Base-by-base conservation (phyloP, 2,888 invertebrate species). In the Xestoiulus laeticollis region DNA sequence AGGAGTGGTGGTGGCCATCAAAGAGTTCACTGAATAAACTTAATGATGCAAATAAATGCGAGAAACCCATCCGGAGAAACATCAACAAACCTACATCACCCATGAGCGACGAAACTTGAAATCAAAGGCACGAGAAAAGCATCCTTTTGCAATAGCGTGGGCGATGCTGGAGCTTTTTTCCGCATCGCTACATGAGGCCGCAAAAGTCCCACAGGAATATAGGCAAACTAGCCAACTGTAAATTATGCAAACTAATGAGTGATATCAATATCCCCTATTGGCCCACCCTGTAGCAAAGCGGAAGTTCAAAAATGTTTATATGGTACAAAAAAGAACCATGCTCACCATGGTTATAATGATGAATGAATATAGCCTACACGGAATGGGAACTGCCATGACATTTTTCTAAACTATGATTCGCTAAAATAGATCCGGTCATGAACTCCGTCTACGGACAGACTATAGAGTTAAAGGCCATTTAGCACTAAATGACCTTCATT, bases 11-110 rank as follows among this genome's bases (percentile, higher is more conserved):
- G 68, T 68, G n/a, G 68, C 68, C 26, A 68, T 68, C 68, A 26
- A 68, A 68, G 68, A n/a, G 68, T 68, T 68, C 68, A 68, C 68
- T 8, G 68, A 68, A 26, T 26, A 26, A 68, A 68, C 68, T 68
- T 68, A 68, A 68, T 68, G 68, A 68, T 68, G 68, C 68, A 68
- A 68, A 68, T 68, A 68, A 68, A 68, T 68, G 68, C 68, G 68
- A 68, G 22, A 10, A 68, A 68, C 53, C 33, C 33, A 38, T 38
- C 33, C 33, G 33, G 2, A 53, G 19, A 16, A 53, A n/a, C 68
- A 26, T 5, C 68, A 68, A 68, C 22, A 68, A 26, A 6, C 68
- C 68, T n/a, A 22, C 22, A 6, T 6, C 22, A 68, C 26, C 22
- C 22, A 68, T 22, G 26, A 68, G 68, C 68, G 22, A 68, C 26